phyloP scores from a whole-genome alignment of 2,113 vertebrate genomes.

The Erythrocercus mccallii region DNA sequence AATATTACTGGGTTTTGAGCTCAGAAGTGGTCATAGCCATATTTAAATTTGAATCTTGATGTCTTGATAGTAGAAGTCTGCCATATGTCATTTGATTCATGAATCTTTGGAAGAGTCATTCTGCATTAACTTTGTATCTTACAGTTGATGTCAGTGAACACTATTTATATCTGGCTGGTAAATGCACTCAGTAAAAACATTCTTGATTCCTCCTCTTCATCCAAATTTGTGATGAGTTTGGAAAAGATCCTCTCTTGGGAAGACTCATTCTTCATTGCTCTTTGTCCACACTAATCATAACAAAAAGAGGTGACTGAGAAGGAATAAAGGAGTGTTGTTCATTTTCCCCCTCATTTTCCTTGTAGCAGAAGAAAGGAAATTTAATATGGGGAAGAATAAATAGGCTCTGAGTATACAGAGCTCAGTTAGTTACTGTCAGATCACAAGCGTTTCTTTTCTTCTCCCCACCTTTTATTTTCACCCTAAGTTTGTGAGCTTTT shows the following conservation, averaged over 20 bases:
- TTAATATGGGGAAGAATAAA: neutral
- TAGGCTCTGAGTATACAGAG: neutral
- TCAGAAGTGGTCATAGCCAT: neutral
- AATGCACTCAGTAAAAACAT: neutral
- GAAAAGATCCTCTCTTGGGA: neutral
- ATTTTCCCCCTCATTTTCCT: neutral
- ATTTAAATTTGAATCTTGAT: neutral
- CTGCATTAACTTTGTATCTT: neutral
- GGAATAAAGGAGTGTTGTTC: neutral
- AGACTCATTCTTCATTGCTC: neutral
- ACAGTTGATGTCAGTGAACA: rapidly evolving
- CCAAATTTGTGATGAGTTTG: neutral
- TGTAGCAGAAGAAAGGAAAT: neutral
- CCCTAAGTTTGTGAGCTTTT: neutral
- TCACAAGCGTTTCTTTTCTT: neutral
- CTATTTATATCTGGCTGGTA: neutral
- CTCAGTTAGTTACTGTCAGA: neutral
- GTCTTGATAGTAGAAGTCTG: neutral
- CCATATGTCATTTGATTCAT: neutral
- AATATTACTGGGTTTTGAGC: neutral
- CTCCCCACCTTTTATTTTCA: rapidly evolving
- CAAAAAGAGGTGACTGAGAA: neutral
- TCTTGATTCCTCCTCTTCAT: neutral
- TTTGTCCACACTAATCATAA: neutral
- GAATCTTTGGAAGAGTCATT: neutral